phyloP scores from a whole-genome alignment of 2,797 vertebrate species.

The Rhynchonycteris naso region DNA sequence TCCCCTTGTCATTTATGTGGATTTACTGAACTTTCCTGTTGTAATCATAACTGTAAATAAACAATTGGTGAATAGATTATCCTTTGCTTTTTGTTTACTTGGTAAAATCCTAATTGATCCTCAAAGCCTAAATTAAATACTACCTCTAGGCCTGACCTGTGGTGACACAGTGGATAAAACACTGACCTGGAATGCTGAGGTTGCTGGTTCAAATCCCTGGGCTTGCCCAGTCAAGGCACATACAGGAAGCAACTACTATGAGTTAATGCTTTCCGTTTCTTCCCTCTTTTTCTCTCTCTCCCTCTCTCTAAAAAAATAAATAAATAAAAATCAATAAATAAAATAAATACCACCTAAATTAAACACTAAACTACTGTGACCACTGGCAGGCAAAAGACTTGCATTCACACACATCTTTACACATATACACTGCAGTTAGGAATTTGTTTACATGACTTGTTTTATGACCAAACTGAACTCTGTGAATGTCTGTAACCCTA shows the following conservation, averaged over 20 bases:
- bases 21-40: background rate
- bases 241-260: no score
- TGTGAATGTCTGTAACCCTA: background rate
- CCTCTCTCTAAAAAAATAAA: no score
- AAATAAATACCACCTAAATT: background rate
- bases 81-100: background rate
- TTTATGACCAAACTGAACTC: background rate
- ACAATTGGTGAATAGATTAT: background rate
- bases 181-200: no score
- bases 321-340: no score
- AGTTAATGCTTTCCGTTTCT: no score
- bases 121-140: slow-evolving; percentile 21
- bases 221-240: no score
- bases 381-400: slow-evolving; percentile 18
- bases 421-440: background rate
- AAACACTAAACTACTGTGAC: background rate
- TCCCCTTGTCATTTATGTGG: background rate
- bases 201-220: no score
- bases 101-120: slow-evolving; percentile 26
- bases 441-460: slow-evolving; percentile 12
- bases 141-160: background rate
- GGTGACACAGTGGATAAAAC: no score
- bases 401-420: background rate
- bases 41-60: background rate
- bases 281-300: no score